Percentiles rank a stretch among this genome's conserved stretches.
These are phyloP conservation scores for Aspidiotus destructor DNA, from an alignment of 2,888 invertebrate species.

Conservation along the genomic window DNA sequence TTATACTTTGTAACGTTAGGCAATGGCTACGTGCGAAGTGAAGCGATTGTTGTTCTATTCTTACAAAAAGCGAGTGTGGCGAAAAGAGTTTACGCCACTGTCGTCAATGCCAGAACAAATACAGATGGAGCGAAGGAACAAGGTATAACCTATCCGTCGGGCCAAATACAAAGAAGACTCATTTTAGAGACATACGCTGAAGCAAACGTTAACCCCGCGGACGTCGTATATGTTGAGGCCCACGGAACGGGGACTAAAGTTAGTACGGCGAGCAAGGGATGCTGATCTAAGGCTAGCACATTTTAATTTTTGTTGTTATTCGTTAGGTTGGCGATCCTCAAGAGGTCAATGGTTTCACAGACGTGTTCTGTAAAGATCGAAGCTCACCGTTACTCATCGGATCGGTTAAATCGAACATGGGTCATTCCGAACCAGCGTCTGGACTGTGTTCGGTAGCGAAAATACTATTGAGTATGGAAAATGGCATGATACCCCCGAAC, in stretches of 20 bases:
- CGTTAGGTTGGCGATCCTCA: slow-evolving; percentile 87
- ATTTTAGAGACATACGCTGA: slow-evolving; percentile 81
- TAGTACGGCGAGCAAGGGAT: slow-evolving; percentile 3
- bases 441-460: slow-evolving; percentile 87
- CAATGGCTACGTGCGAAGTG: slow-evolving; percentile 84
- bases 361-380: slow-evolving; percentile 67
- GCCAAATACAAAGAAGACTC: slow-evolving; percentile 66
- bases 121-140: slow-evolving; percentile 86
- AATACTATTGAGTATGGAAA: slow-evolving; percentile 85
- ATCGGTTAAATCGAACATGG: slow-evolving; percentile 98
- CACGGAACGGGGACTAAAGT: slow-evolving; percentile 97
- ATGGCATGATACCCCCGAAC: slow-evolving; percentile 79
- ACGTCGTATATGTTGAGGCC: slow-evolving; percentile 87
- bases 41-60: slow-evolving; percentile 71
- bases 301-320: not conserved
- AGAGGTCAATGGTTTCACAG: slow-evolving; percentile 89
- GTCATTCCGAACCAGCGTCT: slow-evolving; percentile 90
- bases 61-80: slow-evolving; percentile 70
- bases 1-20: slow-evolving; percentile 42
- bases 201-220: slow-evolving; percentile 66
- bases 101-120: slow-evolving; percentile 81
- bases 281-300: not conserved
- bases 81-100: slow-evolving; percentile 71
- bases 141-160: slow-evolving; percentile 79
- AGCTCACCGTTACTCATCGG: slow-evolving; percentile 76